Evolutionary conservation across 2,888 invertebrate species (phyloP), one percentile per base, ranked within the genome.

Genomic region (Neoaliturus tenellus): DNA sequence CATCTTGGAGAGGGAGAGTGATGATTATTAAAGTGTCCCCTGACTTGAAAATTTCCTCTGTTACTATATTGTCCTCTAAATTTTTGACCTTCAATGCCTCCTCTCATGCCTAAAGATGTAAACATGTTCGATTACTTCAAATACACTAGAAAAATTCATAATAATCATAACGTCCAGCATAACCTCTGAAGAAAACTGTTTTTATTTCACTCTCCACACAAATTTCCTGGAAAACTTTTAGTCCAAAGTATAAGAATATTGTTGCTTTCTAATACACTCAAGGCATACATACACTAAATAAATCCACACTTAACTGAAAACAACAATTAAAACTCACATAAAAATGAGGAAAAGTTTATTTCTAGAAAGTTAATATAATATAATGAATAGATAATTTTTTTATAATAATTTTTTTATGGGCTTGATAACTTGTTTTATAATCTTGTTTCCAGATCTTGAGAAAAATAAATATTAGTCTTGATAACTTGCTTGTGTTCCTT

Each of bases 91-190:
- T 28, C 28, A 17, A 62, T 31, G 28, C 62, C 62, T 31, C 62
- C 62, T 62, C 62, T 62, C 62, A 62, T 62, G 62, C 62, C 62
- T 62, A 31, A 28, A 62, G 62, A 62, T 62, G 62, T 62, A 62
- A 62, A 62, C 62, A 62, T 62, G 28, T 28, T 31, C 20, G 3
- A 31, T 62, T 62, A 62, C 62, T 62, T 31, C 8, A 20, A 55
- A 55, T 8, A 55, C 20, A 55, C 20, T 55, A 62, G 20, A 62
- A 28, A 62, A 28, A 62, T n/a, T n/a, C n/a, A n/a, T n/a, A n/a
- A n/a, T n/a, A n/a, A n/a, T n/a, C n/a, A n/a, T n/a, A 62, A 12
- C 4, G 14, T 31, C 31, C 62, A 28, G 62, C 62, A 62, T 28
- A 62, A 62, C 62, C 62, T 62, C 62, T 51, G 62, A 5, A 28